Evolutionary conservation across 2,888 invertebrate genomes (phyloP).

Genomic region (Ganaspis brasiliensis): DNA sequence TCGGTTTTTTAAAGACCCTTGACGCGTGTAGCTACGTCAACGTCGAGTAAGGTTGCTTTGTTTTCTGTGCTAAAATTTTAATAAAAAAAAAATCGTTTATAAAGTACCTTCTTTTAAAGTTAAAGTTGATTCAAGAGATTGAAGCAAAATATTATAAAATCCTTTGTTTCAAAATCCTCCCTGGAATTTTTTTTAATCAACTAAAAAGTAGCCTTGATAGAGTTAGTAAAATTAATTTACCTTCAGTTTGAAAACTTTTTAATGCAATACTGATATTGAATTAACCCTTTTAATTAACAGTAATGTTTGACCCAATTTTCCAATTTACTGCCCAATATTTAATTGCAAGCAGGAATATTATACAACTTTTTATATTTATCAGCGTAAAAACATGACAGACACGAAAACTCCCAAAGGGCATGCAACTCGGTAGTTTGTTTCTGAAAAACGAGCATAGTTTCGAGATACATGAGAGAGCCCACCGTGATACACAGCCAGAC

Average conservation of each 20-base stretch:
- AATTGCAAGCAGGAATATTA: neutral
- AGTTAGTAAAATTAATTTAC: too few relatives aligned
- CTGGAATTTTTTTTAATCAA: too few relatives aligned
- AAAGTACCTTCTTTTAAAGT: neutral
- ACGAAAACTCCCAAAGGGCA: slow-evolving; percentile 30
- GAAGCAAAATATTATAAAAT: too few relatives aligned
- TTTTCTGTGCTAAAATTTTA: neutral
- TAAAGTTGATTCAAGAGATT: too few relatives aligned
- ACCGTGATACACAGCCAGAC: slow-evolving; percentile 5
- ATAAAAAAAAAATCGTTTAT: slow-evolving; percentile 7
- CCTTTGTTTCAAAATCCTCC: too few relatives aligned
- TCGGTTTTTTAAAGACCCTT: slow-evolving; percentile 17
- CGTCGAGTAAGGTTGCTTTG: slow-evolving; percentile 14
- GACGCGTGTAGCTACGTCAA: slow-evolving; percentile 29
- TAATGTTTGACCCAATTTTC: neutral
- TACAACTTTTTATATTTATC: slow-evolving; percentile 15
- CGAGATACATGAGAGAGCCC: neutral
- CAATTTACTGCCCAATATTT: neutral
- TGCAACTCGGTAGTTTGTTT: slow-evolving; percentile 25
- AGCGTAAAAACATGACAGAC: neutral
- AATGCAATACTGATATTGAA: too few relatives aligned
- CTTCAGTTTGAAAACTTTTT: too few relatives aligned
- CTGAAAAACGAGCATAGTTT: slow-evolving; percentile 31
- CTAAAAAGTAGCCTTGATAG: too few relatives aligned
- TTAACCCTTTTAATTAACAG: neutral